Percentiles rank a stretch among this genome's conserved stretches.
These are phyloP conservation scores for Atherinomorus stipes DNA, from an alignment of 2,113 vertebrate genomes.

Conservation along the genomic window DNA sequence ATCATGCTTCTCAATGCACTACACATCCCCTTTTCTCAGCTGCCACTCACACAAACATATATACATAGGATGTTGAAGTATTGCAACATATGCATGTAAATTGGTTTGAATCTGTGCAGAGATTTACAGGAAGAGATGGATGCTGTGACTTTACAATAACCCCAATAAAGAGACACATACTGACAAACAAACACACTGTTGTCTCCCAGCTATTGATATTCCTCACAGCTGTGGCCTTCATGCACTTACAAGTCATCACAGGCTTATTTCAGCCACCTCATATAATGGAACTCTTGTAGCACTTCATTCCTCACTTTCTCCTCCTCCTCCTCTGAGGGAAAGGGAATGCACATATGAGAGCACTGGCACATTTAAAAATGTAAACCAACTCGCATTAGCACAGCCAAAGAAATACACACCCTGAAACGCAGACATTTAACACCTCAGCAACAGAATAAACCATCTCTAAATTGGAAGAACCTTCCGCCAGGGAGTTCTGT, in stretches of 20 bases:
- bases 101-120: slow-evolving; percentile 15
- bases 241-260: slow-evolving; percentile 67
- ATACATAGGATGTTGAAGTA: background rate
- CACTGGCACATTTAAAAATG: slow-evolving; percentile 24
- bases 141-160: slow-evolving; percentile 32
- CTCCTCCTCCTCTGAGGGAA: slow-evolving; percentile 22
- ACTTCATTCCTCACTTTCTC: slow-evolving; percentile 35
- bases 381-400: slow-evolving; percentile 24
- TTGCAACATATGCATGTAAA: slow-evolving; percentile 39
- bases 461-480: slow-evolving; percentile 46
- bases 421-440: slow-evolving; percentile 28
- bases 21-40: background rate
- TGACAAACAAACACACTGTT: slow-evolving; percentile 51
- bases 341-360: slow-evolving; percentile 11
- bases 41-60: background rate
- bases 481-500: slow-evolving; percentile 46
- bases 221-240: slow-evolving; percentile 64
- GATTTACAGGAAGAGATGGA: slow-evolving; percentile 24
- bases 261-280: slow-evolving; percentile 61
- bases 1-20: slow-evolving; percentile 17
- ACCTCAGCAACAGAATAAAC: slow-evolving; percentile 42
- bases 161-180: slow-evolving; percentile 10
- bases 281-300: slow-evolving; percentile 61
- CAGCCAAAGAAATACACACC: slow-evolving; percentile 13
- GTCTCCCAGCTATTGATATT: slow-evolving; percentile 71